Conservation (phyloP, 2,113 vertebrate species). For the Semicossyphus pulcher region DNA sequence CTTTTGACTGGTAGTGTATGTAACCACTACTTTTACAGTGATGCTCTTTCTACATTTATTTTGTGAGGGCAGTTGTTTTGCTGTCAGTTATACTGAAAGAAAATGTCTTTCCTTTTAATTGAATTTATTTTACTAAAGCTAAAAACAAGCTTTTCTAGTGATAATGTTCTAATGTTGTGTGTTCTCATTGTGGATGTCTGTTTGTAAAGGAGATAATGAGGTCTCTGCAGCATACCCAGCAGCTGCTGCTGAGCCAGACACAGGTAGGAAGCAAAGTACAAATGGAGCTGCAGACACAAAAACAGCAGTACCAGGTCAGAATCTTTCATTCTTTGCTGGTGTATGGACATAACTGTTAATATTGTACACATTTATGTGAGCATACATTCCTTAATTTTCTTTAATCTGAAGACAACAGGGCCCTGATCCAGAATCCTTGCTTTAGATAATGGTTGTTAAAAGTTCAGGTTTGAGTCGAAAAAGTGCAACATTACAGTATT, state of each 20-base stretch:
- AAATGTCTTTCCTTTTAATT: not conserved
- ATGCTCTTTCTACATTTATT: not conserved
- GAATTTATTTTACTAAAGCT: not conserved
- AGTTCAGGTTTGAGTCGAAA: too few species aligned
- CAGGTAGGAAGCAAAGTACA: constrained; percentile 83
- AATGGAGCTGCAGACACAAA: constrained; percentile 84
- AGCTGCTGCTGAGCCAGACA: constrained; percentile 87
- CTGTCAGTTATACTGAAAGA: not conserved
- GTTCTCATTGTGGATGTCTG: not conserved
- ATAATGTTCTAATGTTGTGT: too few species aligned
- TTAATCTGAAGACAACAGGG: too few species aligned
- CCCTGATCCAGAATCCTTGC: too few species aligned
- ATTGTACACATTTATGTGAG: not conserved
- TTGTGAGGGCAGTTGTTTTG: not conserved
- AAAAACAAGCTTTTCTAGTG: not conserved
- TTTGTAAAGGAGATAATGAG: constrained; percentile 86
- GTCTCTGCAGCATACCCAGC: constrained; percentile 86
- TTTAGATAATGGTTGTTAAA: too few species aligned
- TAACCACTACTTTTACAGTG: not conserved
- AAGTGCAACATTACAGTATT: too few species aligned
- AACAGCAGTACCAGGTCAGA: constrained; percentile 87
- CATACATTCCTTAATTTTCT: too few species aligned
- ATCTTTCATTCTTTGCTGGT: not conserved
- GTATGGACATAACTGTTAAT: not conserved
- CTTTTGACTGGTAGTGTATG: too few species aligned